phyloP scores from a whole-genome alignment of 2,888 invertebrate genomes.

The Mythimna vitellina region DNA sequence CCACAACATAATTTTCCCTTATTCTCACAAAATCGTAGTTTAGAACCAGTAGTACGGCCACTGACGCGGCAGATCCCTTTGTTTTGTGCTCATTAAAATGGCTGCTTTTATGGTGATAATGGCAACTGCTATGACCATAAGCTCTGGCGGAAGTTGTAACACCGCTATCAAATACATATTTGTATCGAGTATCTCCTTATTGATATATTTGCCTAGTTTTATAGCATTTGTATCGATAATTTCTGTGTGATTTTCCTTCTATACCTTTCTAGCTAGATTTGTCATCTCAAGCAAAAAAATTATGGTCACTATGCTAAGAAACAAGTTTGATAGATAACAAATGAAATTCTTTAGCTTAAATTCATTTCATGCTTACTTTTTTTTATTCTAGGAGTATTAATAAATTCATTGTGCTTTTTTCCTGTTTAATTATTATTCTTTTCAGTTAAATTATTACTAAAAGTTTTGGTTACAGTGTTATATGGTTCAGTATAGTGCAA shows the following conservation, averaged over 20 bases:
- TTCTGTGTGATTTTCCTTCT: slow-evolving; percentile 24
- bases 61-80: slow-evolving; percentile 59
- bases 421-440: neutral
- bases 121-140: slow-evolving; percentile 51
- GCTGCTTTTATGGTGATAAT: slow-evolving; percentile 57
- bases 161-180: slow-evolving; percentile 56
- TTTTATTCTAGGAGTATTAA: slow-evolving; percentile 25
- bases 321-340: neutral
- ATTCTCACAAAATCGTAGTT: slow-evolving; percentile 3
- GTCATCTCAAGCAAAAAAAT: neutral
- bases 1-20: neutral
- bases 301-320: neutral
- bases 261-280: neutral
- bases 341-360: too few relatives aligned
- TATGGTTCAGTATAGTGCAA: neutral
- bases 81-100: slow-evolving; percentile 61
- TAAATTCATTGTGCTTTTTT: slow-evolving; percentile 23
- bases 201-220: slow-evolving; percentile 42
- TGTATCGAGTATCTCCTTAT: slow-evolving; percentile 53
- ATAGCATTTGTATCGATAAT: slow-evolving; percentile 18
- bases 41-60: slow-evolving; percentile 35
- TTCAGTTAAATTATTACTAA: neutral
- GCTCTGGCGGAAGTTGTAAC: slow-evolving; percentile 53
- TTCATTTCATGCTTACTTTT: slow-evolving; percentile 27
- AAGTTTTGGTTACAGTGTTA: neutral